These are phyloP conservation scores for Pollenia amentaria DNA, from an alignment of 2,888 invertebrate species.

Conservation along the genomic window DNA sequence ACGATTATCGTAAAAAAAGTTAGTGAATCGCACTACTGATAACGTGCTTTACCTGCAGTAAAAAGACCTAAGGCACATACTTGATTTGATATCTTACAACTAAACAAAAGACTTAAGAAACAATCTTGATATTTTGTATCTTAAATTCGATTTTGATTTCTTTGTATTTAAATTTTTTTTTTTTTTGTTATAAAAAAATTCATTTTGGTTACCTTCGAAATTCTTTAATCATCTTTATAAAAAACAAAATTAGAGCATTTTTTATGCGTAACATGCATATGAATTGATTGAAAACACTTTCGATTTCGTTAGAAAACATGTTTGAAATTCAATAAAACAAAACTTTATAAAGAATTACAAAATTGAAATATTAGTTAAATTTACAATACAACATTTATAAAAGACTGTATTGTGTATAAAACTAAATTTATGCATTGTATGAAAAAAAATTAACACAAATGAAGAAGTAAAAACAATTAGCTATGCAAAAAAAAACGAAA, in stretches of 20 bases:
- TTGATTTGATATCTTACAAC: neutral
- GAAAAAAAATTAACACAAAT: neutral
- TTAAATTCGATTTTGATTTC: neutral
- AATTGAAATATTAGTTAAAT: conserved; percentile 17
- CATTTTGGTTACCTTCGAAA: neutral
- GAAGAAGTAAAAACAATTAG: conserved; percentile 56
- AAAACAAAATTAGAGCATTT: neutral
- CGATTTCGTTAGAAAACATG: conserved; percentile 64
- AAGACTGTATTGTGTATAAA: neutral
- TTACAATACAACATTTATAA: neutral
- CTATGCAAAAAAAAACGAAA: conserved; percentile 46
- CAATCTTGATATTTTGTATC: neutral
- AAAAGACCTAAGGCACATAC: conserved; percentile 49
- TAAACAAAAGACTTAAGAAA: conserved; percentile 61
- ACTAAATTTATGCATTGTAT: neutral
- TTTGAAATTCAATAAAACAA: conserved; percentile 32
- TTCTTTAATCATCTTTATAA: neutral
- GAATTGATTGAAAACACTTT: conserved; percentile 31
- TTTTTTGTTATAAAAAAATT: neutral
- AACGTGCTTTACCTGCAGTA: neutral
- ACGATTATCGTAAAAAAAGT: no score
- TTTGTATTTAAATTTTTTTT: neutral
- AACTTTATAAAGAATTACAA: conserved; percentile 39
- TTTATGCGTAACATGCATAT: conserved; percentile 50
- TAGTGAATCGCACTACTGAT: no score